Base-by-base conservation (phyloP, 2,888 invertebrate species). In the Lypha dubia region DNA sequence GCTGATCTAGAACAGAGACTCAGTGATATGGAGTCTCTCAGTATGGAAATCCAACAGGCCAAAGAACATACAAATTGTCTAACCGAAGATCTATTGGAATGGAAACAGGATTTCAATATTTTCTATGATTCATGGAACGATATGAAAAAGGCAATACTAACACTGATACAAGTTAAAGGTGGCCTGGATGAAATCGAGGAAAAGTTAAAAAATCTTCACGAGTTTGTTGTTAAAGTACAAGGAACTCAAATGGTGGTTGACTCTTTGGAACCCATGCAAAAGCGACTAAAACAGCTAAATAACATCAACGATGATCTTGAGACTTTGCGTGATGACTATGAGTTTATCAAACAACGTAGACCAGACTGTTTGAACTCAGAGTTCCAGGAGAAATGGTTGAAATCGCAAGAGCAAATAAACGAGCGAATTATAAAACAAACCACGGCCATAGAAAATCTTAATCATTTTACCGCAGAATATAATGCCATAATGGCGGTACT, bases 121-220 rank as follows among this genome's bases (percentile, higher is more conserved):
- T 92, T 92, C 86, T 89, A 91, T 60, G 91, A 92, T 0, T 92
- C 92, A 84, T 93, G 92, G 92, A 89, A 89, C 17, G 92, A 92
- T 67, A 91, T 92, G 91, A 92, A 92, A 83, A 90, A 89, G 35
- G 92, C 92, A 0, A 89, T 92, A 1, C 87, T 88, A 7, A 88
- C 91, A 4, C 86, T 92, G 15, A 91, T 91, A 44, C 88, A 92
- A 87, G 92, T 94, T 86, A 93, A 94, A 75, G 93, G 93, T 63
- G 93, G 94, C 0, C 92, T 94, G 51, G 93, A 94, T 84, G 93
- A 93, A 49, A 58, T 89, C 0, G 86, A 88, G 11, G 83, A 87
- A 20, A 88, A 91, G 2, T 53, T 91, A 22, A 87, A 88, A 38
- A 82, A 87, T 41, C 71, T 92, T 3, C 87, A 90, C 17, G 87